phyloP scores from a whole-genome alignment of 2,797 vertebrate genomes.

The Pseudochirops corinnae region DNA sequence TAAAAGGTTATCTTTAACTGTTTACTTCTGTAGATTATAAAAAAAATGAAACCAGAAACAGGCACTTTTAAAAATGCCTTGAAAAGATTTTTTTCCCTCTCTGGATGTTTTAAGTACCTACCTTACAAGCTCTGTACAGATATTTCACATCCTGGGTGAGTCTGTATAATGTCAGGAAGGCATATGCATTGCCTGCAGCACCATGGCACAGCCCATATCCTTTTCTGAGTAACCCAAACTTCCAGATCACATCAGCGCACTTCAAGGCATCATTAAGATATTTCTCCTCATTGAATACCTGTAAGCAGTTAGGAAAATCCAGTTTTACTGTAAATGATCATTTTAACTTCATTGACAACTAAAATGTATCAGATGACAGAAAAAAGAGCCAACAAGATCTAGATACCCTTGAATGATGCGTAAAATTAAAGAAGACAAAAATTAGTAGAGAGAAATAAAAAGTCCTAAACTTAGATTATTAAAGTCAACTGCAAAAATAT shows the following conservation, averaged over 20 bases:
- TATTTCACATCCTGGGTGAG: conserved; percentile 91
- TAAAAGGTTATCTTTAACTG: conserved; percentile 38
- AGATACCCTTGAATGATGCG: neutral
- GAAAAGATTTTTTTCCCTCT: too few relatives aligned
- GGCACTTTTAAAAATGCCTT: neutral
- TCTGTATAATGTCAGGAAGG: conserved; percentile 93
- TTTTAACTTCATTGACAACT: neutral
- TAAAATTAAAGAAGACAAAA: neutral
- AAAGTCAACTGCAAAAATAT: neutral
- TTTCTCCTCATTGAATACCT: conserved; percentile 91
- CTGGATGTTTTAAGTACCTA: conserved; percentile 69
- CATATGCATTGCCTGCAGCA: conserved; percentile 93
- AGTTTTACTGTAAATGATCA: neutral
- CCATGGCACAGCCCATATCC: conserved; percentile 97
- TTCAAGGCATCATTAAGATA: conserved; percentile 91
- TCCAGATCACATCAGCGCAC: conserved; percentile 95
- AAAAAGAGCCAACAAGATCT: neutral
- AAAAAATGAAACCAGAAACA: neutral
- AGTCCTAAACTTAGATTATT: neutral
- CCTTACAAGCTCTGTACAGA: conserved; percentile 96
- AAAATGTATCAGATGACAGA: neutral
- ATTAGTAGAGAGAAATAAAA: neutral
- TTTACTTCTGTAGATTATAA: neutral
- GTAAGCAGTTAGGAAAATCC: conserved; percentile 28
- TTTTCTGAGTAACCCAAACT: conserved; percentile 93